A percentile compares a stretch with the other conserved stretches of the same genome.
phyloP scores from a whole-genome alignment of 2,113 vertebrate genomes.

The Climacteris rufus region DNA sequence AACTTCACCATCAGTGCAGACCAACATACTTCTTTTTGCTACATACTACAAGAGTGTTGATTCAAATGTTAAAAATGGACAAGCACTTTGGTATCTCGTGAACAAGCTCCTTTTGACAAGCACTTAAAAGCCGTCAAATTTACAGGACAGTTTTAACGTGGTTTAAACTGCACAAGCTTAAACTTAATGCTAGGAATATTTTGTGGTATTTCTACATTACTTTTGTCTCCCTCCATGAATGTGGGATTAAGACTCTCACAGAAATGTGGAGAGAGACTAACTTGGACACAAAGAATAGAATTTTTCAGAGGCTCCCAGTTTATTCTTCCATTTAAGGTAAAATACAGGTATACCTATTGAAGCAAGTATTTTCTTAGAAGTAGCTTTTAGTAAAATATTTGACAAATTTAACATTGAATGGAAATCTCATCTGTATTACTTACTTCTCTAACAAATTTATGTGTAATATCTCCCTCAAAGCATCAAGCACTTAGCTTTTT shows the following conservation, averaged over 20 bases:
- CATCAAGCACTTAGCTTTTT: not conserved
- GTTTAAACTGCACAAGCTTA: not conserved
- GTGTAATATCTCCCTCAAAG: not conserved
- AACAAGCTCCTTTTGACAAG: not conserved
- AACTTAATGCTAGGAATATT: not conserved
- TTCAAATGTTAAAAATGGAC: not conserved
- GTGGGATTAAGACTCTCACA: not conserved
- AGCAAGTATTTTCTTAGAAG: not conserved
- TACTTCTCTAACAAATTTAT: not conserved
- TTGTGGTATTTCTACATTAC: not conserved
- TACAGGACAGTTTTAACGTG: not conserved
- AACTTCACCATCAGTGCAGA: not conserved
- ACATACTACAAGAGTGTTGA: not conserved
- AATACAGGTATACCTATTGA: not conserved
- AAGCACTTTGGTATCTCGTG: rapidly evolving
- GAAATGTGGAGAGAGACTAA: not conserved
- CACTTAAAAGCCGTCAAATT: not conserved
- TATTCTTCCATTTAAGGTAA: not conserved
- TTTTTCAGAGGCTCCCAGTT: not conserved
- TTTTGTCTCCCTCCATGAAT: not conserved
- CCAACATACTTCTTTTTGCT: not conserved
- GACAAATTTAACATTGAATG: not conserved
- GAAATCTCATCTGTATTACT: not conserved
- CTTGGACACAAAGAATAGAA: not conserved
- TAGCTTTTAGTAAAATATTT: not conserved